Percentiles rank a stretch among this genome's conserved stretches.
Conservation (phyloP, 2,113 vertebrate species). For the Picathartes gymnocephalus region DNA sequence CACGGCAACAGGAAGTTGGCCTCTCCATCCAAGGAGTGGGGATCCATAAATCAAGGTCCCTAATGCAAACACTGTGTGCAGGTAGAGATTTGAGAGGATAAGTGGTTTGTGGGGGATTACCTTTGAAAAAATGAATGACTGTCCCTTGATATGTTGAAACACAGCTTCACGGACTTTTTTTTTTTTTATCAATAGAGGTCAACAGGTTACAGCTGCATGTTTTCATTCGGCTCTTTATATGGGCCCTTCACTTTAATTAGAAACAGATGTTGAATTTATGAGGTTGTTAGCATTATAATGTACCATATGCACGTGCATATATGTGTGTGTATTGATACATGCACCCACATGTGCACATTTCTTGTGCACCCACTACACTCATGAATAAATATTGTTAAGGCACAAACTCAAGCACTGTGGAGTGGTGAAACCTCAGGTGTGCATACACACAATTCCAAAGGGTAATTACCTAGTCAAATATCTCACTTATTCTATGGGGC, state of each 20-base stretch:
- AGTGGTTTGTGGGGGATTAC: slow-evolving; percentile 79
- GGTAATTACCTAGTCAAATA: neutral
- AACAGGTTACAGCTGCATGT: slow-evolving; percentile 67
- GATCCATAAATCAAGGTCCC: slow-evolving; percentile 83
- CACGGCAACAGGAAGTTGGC: slow-evolving; percentile 81
- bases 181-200: slow-evolving; percentile 70
- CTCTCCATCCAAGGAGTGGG: slow-evolving; percentile 61
- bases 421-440: neutral
- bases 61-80: slow-evolving; percentile 83
- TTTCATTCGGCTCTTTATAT: slow-evolving; percentile 53
- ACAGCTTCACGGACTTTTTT: slow-evolving; percentile 57
- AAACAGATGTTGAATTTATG: slow-evolving; percentile 73
- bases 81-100: slow-evolving; percentile 80
- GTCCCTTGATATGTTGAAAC: slow-evolving; percentile 66
- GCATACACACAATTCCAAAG: neutral
- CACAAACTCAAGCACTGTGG: neutral
- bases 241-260: slow-evolving; percentile 71
- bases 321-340: neutral
- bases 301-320: slow-evolving; percentile 6
- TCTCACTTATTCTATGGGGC: neutral
- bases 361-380: neutral
- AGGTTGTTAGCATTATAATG: slow-evolving; percentile 52
- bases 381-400: neutral
- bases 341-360: neutral
- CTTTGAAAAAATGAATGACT: slow-evolving; percentile 77